Conservation (phyloP, 2,113 vertebrate genomes). For the Ageneiosus marmoratus region DNA sequence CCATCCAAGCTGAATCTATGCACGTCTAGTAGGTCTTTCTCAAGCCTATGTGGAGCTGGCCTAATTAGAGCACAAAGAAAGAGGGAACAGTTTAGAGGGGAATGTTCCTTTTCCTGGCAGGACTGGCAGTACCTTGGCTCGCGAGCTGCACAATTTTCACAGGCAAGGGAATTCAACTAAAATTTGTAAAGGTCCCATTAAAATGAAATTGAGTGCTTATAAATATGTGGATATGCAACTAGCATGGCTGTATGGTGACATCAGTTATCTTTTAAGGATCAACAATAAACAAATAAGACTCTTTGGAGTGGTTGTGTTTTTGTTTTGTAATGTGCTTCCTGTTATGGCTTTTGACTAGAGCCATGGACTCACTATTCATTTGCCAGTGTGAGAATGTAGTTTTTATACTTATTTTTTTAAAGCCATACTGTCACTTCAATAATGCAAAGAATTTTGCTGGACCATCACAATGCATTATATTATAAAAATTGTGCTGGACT, state of each 20-base stretch:
- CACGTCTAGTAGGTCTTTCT: conserved; percentile 2
- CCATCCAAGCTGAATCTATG: conserved; percentile 1
- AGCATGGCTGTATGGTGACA: background rate
- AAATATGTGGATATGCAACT: background rate
- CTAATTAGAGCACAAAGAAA: conserved; percentile 43
- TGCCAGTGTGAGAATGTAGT: background rate
- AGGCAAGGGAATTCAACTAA: background rate
- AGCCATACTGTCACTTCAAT: background rate
- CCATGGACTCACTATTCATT: background rate
- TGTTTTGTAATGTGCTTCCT: background rate
- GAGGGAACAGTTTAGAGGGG: background rate
- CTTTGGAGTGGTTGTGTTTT: background rate
- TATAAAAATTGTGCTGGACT: too few species aligned
- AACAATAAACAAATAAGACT: background rate
- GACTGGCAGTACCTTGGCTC: conserved; percentile 11
- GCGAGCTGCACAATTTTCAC: background rate
- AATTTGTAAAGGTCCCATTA: background rate
- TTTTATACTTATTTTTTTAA: background rate
- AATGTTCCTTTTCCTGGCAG: conserved; percentile 35
- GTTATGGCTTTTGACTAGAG: background rate
- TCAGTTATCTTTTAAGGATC: background rate
- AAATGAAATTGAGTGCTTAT: background rate
- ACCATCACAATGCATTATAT: too few species aligned
- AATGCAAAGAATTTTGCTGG: background rate
- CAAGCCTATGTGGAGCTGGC: conserved; percentile 1